phyloP scores from a whole-genome alignment of 2,113 vertebrate genomes.

The Bujurquina vittata region DNA sequence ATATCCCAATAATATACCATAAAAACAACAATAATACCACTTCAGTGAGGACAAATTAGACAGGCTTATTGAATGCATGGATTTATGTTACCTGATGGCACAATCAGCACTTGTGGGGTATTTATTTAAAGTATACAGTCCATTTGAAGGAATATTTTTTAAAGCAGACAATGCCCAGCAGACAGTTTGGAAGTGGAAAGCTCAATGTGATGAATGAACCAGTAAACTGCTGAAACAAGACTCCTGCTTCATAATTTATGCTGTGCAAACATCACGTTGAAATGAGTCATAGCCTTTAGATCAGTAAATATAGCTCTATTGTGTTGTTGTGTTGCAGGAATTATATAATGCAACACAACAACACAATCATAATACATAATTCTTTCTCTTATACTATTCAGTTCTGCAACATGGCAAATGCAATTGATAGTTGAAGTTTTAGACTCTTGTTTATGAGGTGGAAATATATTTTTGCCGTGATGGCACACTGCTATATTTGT shows the following conservation, averaged over 20 bases:
- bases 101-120: neutral
- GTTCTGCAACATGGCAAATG: neutral
- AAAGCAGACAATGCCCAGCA: neutral
- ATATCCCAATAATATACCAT: no score
- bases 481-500: neutral
- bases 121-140: neutral
- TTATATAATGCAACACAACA: neutral
- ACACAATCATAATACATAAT: no score
- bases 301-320: neutral
- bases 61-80: neutral
- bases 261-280: neutral
- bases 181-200: neutral
- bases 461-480: neutral
- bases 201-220: neutral
- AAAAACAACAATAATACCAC: neutral
- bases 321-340: neutral
- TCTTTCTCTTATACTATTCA: neutral
- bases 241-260: neutral
- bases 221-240: neutral
- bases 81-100: neutral
- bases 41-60: neutral
- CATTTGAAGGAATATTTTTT: neutral
- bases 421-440: neutral
- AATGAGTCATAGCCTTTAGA: neutral
- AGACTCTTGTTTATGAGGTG: neutral